A percentile compares a stretch with the other conserved stretches of the same genome.
Conservation (phyloP, 2,113 vertebrate species). For the Proteles cristata region DNA sequence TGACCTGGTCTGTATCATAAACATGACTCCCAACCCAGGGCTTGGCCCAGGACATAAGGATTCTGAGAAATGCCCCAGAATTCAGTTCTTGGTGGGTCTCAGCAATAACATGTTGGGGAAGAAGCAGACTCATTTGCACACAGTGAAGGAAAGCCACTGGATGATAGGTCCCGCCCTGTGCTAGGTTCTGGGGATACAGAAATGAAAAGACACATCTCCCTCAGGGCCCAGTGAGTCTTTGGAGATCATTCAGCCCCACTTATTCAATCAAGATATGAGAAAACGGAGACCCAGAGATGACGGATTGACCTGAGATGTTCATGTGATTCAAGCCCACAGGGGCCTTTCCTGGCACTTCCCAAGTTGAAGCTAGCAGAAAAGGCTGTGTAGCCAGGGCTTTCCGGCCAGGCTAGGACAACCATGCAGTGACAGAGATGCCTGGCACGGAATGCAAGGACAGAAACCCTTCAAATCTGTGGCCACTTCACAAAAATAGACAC, state of each 20-base stretch:
- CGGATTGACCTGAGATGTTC: background rate
- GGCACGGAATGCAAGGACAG: background rate
- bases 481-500: too few species aligned
- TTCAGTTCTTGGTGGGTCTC: background rate
- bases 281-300: background rate
- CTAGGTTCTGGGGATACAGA: background rate
- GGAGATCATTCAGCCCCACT: background rate
- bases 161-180: fast-evolving
- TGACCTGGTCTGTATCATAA: background rate
- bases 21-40: background rate
- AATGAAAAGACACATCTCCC: too few species aligned
- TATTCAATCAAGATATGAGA: background rate
- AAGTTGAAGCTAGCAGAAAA: background rate
- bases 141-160: background rate
- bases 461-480: background rate
- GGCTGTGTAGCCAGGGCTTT: background rate
- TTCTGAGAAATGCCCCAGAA: background rate
- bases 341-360: background rate
- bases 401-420: fast-evolving
- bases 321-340: background rate
- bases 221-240: background rate
- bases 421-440: background rate
- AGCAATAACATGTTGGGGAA: background rate
- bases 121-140: background rate
- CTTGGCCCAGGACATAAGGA: background rate